A percentile compares a stretch with the other conserved stretches of the same genome.
Conservation (phyloP, 2,888 invertebrate genomes). For the Tuta absoluta region DNA sequence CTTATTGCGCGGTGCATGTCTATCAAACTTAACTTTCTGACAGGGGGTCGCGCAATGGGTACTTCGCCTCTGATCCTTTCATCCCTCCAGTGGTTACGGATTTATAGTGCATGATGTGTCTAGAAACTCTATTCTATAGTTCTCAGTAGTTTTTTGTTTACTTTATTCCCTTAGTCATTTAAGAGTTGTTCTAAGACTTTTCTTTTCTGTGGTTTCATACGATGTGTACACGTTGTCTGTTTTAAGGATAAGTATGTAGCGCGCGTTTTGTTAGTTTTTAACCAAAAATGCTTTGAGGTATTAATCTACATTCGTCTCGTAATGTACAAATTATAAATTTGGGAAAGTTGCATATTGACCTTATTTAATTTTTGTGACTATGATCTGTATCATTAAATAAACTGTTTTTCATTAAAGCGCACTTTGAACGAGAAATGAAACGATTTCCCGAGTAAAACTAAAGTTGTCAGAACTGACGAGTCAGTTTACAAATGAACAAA, state of each 20-base stretch:
- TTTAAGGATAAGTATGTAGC: background rate
- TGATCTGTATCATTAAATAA: no score
- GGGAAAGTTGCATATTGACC: no score
- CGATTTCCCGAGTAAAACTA: no score
- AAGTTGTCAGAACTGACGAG: no score
- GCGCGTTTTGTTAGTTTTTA: background rate
- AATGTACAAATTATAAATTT: no score
- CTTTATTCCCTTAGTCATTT: background rate
- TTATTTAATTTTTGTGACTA: no score
- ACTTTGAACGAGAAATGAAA: no score
- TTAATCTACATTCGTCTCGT: no score
- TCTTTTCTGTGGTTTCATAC: conserved; percentile 3
- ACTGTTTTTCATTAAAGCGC: no score
- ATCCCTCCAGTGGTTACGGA: background rate
- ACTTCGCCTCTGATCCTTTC: conserved; percentile 7
- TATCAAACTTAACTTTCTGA: conserved; percentile 39
- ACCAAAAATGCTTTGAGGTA: no score
- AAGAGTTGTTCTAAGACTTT: background rate
- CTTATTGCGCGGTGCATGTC: conserved; percentile 53
- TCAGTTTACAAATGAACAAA: no score
- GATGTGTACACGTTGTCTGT: conserved; percentile 7
- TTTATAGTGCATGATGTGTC: conserved; percentile 23
- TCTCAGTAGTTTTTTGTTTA: conserved; percentile 13
- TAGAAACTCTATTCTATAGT: background rate
- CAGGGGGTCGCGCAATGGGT: conserved; percentile 32